phyloP scores from a whole-genome alignment of 2,888 invertebrate species.

The Sesamia inferens region DNA sequence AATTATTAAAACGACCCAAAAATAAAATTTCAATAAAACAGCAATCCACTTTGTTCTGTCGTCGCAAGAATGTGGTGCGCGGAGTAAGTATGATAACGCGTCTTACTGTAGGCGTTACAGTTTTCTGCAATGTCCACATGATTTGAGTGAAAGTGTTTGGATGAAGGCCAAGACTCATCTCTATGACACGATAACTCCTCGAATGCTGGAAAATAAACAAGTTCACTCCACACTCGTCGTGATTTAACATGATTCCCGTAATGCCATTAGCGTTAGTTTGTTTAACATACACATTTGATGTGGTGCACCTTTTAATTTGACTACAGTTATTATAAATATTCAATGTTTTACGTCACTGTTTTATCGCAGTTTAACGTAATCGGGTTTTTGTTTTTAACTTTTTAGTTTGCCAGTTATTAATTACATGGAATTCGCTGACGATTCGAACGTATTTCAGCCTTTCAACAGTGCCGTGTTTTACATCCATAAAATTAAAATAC shows the following conservation, averaged over 20 bases:
- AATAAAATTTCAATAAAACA: slow-evolving; percentile 56
- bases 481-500: slow-evolving; percentile 23
- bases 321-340: slow-evolving; percentile 35
- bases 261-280: slow-evolving; percentile 72
- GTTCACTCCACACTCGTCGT: slow-evolving; percentile 71
- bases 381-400: slow-evolving; percentile 29
- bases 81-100: slow-evolving; percentile 45
- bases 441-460: slow-evolving; percentile 34
- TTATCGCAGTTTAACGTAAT: slow-evolving; percentile 51
- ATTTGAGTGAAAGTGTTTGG: slow-evolving; percentile 85
- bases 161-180: slow-evolving; percentile 78
- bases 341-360: slow-evolving; percentile 37
- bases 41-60: slow-evolving; percentile 43
- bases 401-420: slow-evolving; percentile 43
- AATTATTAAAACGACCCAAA: slow-evolving; percentile 50
- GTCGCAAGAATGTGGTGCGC: slow-evolving; percentile 37
- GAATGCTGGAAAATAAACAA: slow-evolving; percentile 80
- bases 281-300: slow-evolving; percentile 55
- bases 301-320: slow-evolving; percentile 48
- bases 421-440: slow-evolving; percentile 34
- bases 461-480: slow-evolving; percentile 19
- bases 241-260: slow-evolving; percentile 75
- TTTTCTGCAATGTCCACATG: slow-evolving; percentile 77
- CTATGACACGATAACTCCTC: slow-evolving; percentile 76
- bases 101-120: slow-evolving; percentile 58